Evolutionary conservation across 2,113 vertebrate genomes (phyloP).

Genomic region (Takifugu bimaculatus): DNA sequence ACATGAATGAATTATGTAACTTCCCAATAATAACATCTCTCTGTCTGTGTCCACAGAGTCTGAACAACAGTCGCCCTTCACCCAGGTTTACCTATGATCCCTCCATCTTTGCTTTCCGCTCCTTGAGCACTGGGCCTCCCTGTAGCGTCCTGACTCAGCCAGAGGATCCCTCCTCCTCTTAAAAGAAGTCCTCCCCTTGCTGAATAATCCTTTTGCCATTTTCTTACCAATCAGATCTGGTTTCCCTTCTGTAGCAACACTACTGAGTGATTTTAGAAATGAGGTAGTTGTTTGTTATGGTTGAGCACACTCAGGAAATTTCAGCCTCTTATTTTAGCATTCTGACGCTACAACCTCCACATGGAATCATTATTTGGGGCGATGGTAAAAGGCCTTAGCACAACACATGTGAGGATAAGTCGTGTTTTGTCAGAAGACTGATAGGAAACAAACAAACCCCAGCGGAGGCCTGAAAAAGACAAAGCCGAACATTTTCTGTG

Average conservation of each 20-base stretch:
- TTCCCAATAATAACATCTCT: conserved; percentile 5
- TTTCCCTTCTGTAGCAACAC: conserved; percentile 37
- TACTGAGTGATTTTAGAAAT: conserved; percentile 36
- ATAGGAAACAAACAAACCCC: background rate
- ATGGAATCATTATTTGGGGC: conserved; percentile 13
- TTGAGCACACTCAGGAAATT: conserved; percentile 67
- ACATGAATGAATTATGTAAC: too few relatives aligned
- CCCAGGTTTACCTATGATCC: conserved; percentile 84
- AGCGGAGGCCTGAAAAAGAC: conserved; percentile 21
- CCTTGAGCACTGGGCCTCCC: conserved; percentile 83
- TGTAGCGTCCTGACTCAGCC: conserved; percentile 79
- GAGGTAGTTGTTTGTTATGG: conserved; percentile 43
- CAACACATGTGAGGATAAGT: conserved; percentile 14
- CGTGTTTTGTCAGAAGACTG: conserved; percentile 1
- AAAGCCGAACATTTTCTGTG: too few relatives aligned
- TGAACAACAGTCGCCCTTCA: conserved; percentile 70
- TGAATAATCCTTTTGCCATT: conserved; percentile 36
- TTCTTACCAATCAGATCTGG: conserved; percentile 32
- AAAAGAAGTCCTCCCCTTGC: conserved; percentile 49
- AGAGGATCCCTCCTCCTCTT: conserved; percentile 84
- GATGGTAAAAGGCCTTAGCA: conserved; percentile 12
- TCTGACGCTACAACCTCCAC: conserved; percentile 17
- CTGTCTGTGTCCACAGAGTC: conserved; percentile 70
- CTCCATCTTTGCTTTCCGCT: conserved; percentile 86
- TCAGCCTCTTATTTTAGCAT: conserved; percentile 43